phyloP scores from a whole-genome alignment of 2,113 vertebrate genomes.

The Martes martes region DNA sequence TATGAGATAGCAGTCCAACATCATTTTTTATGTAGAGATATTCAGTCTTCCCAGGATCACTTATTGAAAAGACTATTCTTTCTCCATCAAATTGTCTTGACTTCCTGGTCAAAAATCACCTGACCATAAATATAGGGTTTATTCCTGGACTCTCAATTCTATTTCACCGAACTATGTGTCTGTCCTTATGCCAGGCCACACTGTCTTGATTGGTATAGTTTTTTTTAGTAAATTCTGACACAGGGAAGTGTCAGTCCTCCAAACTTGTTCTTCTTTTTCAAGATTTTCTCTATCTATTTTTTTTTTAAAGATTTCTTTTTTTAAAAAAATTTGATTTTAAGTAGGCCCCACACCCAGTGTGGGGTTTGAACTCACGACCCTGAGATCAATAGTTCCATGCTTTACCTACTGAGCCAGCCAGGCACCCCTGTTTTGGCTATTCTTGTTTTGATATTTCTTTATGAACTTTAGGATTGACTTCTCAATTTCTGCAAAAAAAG shows the following conservation, averaged over 20 bases:
- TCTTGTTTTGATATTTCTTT: neutral
- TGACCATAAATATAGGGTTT: neutral
- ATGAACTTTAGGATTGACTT: neutral
- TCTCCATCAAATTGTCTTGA: neutral
- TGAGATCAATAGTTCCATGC: no score
- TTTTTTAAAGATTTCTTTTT: no score
- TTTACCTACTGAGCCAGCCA: no score
- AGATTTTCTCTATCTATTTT: neutral
- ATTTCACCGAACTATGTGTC: neutral
- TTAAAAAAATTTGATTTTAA: no score
- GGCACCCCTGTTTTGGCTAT: neutral
- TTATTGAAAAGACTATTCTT: constrained; percentile 2
- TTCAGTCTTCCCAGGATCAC: neutral
- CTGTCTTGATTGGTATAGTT: neutral
- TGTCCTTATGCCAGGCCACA: neutral
- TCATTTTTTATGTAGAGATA: neutral
- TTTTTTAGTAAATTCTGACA: constrained; percentile 33
- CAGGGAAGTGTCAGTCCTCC: neutral
- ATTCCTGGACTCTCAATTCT: neutral
- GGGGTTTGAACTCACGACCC: no score
- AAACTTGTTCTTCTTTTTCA: neutral
- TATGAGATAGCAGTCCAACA: neutral
- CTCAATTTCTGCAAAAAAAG: neutral
- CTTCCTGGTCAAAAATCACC: neutral
- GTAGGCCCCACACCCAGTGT: no score